Conservation (phyloP, 37 sponge, comb jelly and placozoan genomes). For the Mnemiopsis leidyi region DNA sequence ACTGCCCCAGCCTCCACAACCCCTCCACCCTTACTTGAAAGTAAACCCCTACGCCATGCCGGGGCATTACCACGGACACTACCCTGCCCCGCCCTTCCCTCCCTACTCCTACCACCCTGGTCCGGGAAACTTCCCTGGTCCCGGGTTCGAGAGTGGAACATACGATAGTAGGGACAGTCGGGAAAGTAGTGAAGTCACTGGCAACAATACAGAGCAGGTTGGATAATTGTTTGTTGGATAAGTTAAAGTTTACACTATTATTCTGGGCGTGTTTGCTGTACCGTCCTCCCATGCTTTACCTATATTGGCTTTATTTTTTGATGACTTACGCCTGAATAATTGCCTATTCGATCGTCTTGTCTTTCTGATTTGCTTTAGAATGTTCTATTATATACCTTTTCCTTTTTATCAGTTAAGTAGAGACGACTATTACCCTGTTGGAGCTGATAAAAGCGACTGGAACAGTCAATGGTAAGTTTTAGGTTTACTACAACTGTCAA, state of each 20-base stretch:
- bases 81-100: background rate
- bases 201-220: constrained; percentile 50
- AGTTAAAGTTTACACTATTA: too few relatives aligned
- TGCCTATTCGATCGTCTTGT: too few relatives aligned
- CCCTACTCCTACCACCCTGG: background rate
- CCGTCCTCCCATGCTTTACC: too few relatives aligned
- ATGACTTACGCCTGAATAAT: too few relatives aligned
- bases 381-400: too few relatives aligned
- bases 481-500: background rate
- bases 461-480: constrained; percentile 40
- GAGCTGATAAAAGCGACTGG: constrained; percentile 31
- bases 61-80: background rate
- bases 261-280: too few relatives aligned
- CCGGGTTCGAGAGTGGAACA: constrained; percentile 15
- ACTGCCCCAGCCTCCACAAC: background rate
- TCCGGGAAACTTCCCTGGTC: background rate
- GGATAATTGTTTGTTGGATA: too few relatives aligned
- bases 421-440: constrained; percentile 43
- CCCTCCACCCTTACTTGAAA: constrained; percentile 43
- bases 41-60: background rate
- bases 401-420: constrained; percentile 2
- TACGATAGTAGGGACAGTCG: background rate
- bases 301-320: too few relatives aligned
- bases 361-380: too few relatives aligned
- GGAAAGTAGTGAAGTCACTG: constrained; percentile 25